Percentiles rank a stretch among this genome's conserved stretches.
Conservation (phyloP, 1,140 invertebrate species). For the Drosophila nigrodunni region DNA sequence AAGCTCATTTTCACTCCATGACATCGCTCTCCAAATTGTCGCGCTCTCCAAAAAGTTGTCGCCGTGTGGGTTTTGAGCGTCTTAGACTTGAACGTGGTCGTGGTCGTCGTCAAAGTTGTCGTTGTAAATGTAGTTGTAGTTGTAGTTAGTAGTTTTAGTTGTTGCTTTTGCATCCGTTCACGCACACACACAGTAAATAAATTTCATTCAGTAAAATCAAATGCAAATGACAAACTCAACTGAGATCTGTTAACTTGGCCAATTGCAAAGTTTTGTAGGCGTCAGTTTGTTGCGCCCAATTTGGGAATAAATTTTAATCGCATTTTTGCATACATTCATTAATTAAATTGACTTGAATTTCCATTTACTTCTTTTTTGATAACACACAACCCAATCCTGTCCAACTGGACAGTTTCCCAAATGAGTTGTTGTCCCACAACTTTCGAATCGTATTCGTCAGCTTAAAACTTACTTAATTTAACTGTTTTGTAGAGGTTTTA, state of each 20-base stretch:
- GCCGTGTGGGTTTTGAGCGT: constrained; percentile 56
- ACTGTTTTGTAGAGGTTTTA: constrained; percentile 17
- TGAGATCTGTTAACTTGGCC: constrained; percentile 69
- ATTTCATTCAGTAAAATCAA: constrained; percentile 62
- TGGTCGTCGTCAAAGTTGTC: constrained; percentile 21
- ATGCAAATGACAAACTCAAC: constrained; percentile 53
- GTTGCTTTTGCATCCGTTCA: constrained; percentile 43
- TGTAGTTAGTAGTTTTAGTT: constrained; percentile 7
- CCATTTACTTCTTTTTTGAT: constrained; percentile 54
- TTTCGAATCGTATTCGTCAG: constrained; percentile 60
- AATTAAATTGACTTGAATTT: constrained; percentile 60
- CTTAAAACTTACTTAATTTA: constrained; percentile 18
- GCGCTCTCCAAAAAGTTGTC: constrained; percentile 29
- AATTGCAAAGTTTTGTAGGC: constrained; percentile 61
- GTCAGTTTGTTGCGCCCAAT: constrained; percentile 61
- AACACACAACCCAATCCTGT: constrained; percentile 5
- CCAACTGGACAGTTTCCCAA: background rate
- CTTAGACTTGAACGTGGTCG: constrained; percentile 55
- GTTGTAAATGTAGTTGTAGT: constrained; percentile 19
- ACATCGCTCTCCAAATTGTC: constrained; percentile 45
- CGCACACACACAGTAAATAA: constrained; percentile 16
- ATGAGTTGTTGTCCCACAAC: constrained; percentile 61
- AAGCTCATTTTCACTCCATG: constrained; percentile 82
- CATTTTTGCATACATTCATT: constrained; percentile 59
- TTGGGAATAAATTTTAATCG: constrained; percentile 63